phyloP scores from a whole-genome alignment of 2,113 vertebrate genomes.

The Euleptes europaea region DNA sequence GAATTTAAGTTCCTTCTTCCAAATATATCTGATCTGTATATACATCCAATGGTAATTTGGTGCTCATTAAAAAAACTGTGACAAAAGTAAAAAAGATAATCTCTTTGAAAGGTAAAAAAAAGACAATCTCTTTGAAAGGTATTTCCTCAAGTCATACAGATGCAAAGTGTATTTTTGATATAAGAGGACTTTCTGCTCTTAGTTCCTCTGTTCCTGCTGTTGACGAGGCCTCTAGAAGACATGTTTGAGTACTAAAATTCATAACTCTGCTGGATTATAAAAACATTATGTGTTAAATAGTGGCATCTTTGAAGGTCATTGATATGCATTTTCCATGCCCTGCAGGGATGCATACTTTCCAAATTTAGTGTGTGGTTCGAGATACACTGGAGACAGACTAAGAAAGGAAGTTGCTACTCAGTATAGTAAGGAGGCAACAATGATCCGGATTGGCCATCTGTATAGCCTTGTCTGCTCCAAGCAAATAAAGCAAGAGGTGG shows the following conservation, averaged over 20 bases:
- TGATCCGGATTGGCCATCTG: not conserved
- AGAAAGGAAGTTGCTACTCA: not conserved
- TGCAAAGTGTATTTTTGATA: not conserved
- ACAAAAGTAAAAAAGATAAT: not conserved
- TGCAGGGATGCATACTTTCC: not conserved
- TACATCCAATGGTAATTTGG: not conserved
- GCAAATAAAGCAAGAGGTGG: not conserved
- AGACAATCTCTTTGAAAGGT: not conserved
- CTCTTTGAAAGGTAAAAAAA: not conserved
- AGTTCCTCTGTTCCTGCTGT: not conserved
- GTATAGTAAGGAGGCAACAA: not conserved
- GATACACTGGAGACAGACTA: not conserved
- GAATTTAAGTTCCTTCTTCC: not conserved
- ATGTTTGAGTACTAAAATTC: not conserved
- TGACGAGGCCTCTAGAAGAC: not conserved
- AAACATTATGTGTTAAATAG: not conserved
- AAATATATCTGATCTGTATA: not conserved
- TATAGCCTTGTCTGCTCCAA: not conserved
- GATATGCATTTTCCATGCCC: not conserved
- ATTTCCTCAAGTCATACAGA: not conserved
- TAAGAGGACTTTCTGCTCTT: too few relatives aligned
- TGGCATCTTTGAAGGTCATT: not conserved
- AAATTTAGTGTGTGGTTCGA: not conserved
- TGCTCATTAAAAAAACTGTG: not conserved
- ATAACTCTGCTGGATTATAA: not conserved